These are phyloP conservation scores for Perccottus glenii DNA, from an alignment of 2,113 vertebrate genomes.

Conservation along the genomic window DNA sequence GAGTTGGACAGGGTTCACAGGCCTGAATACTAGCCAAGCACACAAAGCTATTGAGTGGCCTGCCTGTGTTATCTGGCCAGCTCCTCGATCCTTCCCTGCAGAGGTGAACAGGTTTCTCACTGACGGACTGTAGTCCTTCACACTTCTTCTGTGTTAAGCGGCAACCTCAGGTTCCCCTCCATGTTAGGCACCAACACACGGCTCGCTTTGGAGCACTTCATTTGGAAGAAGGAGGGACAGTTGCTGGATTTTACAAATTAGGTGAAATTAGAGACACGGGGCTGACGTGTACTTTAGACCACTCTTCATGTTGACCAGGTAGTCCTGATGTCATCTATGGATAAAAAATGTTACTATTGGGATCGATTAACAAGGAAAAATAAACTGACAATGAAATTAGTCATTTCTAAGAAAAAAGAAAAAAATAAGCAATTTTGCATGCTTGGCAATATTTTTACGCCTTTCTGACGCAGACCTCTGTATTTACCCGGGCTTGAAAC, in stretches of 20 bases:
- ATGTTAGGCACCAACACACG: not conserved
- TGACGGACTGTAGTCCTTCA: slow-evolving; percentile 49
- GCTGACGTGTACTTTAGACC: too few relatives aligned
- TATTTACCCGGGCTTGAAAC: too few relatives aligned
- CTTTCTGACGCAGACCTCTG: too few relatives aligned
- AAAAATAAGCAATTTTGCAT: too few relatives aligned
- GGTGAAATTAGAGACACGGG: too few relatives aligned
- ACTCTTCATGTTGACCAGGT: too few relatives aligned
- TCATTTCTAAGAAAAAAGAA: too few relatives aligned
- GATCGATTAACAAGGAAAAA: too few relatives aligned
- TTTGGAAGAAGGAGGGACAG: not conserved
- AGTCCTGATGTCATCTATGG: too few relatives aligned
- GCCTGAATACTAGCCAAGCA: slow-evolving; percentile 57
- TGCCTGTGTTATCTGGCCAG: slow-evolving; percentile 49
- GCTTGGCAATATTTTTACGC: too few relatives aligned
- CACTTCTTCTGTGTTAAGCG: slow-evolving; percentile 31
- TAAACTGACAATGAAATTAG: too few relatives aligned
- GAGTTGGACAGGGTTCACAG: slow-evolving; percentile 75
- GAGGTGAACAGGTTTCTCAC: slow-evolving; percentile 46
- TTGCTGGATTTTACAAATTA: not conserved
- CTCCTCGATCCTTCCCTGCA: slow-evolving; percentile 49
- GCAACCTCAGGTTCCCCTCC: slow-evolving; percentile 4
- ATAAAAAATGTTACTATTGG: too few relatives aligned
- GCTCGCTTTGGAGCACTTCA: not conserved
- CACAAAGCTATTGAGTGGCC: slow-evolving; percentile 67